A percentile compares a stretch with the other conserved stretches of the same genome.
Evolutionary conservation across 2,113 vertebrate genomes (phyloP).

Genomic region (Rhinoderma darwinii): DNA sequence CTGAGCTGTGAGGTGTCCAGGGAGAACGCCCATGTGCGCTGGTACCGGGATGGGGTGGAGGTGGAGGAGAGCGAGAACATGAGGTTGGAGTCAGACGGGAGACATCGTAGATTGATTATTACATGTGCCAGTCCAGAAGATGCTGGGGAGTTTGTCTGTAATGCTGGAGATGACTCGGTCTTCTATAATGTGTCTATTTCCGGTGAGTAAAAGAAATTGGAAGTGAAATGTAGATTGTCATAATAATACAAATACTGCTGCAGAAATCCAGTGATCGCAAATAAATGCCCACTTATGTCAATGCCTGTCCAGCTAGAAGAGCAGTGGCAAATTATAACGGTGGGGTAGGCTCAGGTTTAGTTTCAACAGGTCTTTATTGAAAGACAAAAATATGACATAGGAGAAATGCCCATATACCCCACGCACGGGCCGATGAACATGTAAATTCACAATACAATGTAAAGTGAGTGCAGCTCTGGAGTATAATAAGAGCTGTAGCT

Average conservation of each 20-base stretch:
- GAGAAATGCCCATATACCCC: too few species aligned
- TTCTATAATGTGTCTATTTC: slow-evolving; percentile 88
- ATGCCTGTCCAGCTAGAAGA: too few species aligned
- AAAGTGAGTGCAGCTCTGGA: too few species aligned
- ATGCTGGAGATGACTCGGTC: slow-evolving; percentile 83
- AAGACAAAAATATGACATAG: too few species aligned
- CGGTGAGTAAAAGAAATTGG: slow-evolving; percentile 71
- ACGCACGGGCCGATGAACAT: too few species aligned
- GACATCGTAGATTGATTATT: slow-evolving; percentile 80
- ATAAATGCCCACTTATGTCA: background rate
- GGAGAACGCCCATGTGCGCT: slow-evolving; percentile 72
- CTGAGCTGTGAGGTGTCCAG: slow-evolving; percentile 88
- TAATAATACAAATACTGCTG: too few species aligned
- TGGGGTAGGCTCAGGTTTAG: too few species aligned
- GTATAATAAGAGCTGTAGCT: too few species aligned
- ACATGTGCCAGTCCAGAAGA: slow-evolving; percentile 78
- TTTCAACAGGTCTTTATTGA: too few species aligned
- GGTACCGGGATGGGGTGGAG: slow-evolving; percentile 89
- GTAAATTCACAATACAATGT: too few species aligned
- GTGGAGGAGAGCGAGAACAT: slow-evolving; percentile 77
- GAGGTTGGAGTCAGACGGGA: slow-evolving; percentile 81
- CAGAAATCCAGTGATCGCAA: background rate
- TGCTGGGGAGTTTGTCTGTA: slow-evolving; percentile 88
- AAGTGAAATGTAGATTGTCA: too few species aligned
- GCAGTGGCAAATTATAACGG: too few species aligned